These are phyloP conservation scores for Norana najaformis DNA, from an alignment of 2,888 invertebrate genomes.

Conservation along the genomic window DNA sequence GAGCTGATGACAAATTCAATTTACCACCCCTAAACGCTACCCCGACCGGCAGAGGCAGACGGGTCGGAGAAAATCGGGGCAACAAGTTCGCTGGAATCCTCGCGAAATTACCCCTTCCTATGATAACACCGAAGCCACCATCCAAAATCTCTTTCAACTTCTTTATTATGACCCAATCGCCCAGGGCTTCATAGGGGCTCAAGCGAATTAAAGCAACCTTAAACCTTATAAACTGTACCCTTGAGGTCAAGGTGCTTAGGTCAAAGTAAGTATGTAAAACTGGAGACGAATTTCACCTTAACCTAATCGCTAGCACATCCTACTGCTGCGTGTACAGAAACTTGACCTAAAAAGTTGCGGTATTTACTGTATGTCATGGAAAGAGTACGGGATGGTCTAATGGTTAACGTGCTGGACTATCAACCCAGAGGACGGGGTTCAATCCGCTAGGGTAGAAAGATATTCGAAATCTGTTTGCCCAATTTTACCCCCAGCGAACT, in stretches of 20 bases:
- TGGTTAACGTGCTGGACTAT: too few relatives aligned
- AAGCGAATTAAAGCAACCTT: not conserved
- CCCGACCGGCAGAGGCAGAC: not conserved
- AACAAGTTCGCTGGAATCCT: not conserved
- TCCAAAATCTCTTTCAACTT: not conserved
- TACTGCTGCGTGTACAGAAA: too few relatives aligned
- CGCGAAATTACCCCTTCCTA: too few relatives aligned
- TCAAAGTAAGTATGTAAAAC: not conserved
- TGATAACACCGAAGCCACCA: not conserved
- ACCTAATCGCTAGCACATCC: too few relatives aligned
- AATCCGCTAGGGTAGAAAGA: too few relatives aligned
- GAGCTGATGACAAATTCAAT: conserved; percentile 6
- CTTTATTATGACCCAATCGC: not conserved
- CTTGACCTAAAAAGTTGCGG: too few relatives aligned
- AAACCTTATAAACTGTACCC: conserved; percentile 1
- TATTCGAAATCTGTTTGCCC: too few relatives aligned
- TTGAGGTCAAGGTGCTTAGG: not conserved
- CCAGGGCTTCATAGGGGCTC: not conserved
- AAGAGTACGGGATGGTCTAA: too few relatives aligned
- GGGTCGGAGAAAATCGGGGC: not conserved
- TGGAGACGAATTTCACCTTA: too few relatives aligned
- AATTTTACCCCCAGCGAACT: too few relatives aligned
- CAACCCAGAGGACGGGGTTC: too few relatives aligned
- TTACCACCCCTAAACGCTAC: not conserved
- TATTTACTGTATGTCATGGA: too few relatives aligned